Base-by-base conservation (phyloP, 2,113 vertebrate species). In the Apodemus speciosus region DNA sequence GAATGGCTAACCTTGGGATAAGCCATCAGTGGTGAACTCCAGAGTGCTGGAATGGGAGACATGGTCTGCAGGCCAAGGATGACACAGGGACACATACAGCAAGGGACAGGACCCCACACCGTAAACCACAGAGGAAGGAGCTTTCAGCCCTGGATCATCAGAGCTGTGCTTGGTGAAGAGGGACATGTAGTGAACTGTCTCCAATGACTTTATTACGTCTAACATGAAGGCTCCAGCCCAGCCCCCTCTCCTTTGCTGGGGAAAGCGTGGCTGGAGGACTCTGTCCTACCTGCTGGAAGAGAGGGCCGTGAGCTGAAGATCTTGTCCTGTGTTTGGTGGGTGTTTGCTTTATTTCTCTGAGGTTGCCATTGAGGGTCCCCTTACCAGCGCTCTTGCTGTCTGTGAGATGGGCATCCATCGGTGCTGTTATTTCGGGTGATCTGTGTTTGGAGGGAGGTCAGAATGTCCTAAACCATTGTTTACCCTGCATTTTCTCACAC, bases 381-480 rank as follows among this genome's bases (percentile, higher is more conserved):
- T 81, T 2, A 23, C 5, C 30, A 9, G 4, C 15, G 11, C n/a
- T 72, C n/a, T 56, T 30, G 32, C 4, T 49, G 86, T 77, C 2
- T 0, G 3, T 60, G 43, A 27, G 49, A 35, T 8, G 56, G 79
- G 49, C 9, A 16, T 0, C 40, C 35, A 32, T 23, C 49, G 40
- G 20, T 18, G 60, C 30, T 96, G 1, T 97, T 96, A 68, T 96
- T 95, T 90, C 95, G 95, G 96, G 95, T 95, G 96, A 88, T 64
- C 56, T 79, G 16, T 94, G 91, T 88, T 96, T 88, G 11, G 27
- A 32, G 85, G 75, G 85, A 86, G 92, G 81, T 81, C 94, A 95
- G 77, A 88, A 88, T 71, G 95, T 95, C 62, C 96, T 83, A 23
- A 95, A 81, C 27, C 51, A 49, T 92, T 96, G 81, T 93, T 92